phyloP scores from a whole-genome alignment of 2,113 vertebrate species.

The Danionella cerebrum region DNA sequence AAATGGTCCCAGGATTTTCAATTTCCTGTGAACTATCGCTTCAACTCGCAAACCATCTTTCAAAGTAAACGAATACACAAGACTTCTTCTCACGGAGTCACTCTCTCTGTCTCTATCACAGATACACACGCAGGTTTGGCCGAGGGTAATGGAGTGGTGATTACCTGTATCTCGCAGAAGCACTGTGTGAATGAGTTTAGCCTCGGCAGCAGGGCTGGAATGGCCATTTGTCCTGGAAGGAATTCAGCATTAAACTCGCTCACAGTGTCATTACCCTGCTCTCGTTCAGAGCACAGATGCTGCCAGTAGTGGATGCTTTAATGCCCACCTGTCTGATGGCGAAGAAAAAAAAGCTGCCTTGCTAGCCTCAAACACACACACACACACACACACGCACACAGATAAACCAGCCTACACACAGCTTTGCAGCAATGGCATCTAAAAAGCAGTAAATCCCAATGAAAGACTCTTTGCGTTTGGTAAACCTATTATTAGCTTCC shows the following conservation, averaged over 20 bases:
- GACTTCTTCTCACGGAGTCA: neutral
- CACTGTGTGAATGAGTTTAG: slow-evolving; percentile 5
- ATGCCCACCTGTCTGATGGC: slow-evolving; percentile 60
- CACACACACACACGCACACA: slow-evolving; percentile 44
- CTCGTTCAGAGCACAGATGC: slow-evolving; percentile 69
- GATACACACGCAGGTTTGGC: neutral
- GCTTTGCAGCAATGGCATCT: slow-evolving; percentile 15
- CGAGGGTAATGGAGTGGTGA: slow-evolving; percentile 31
- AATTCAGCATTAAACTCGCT: slow-evolving; percentile 48
- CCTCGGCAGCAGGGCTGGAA: slow-evolving; percentile 43
- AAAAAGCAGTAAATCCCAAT: slow-evolving; percentile 13
- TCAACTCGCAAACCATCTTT: neutral
- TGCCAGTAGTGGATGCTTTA: slow-evolving; percentile 54
- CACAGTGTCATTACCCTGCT: slow-evolving; percentile 56
- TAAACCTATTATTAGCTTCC: slow-evolving; percentile 21
- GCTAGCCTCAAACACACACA: slow-evolving; percentile 41
- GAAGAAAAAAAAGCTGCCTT: slow-evolving; percentile 62
- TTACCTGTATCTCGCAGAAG: slow-evolving; percentile 29
- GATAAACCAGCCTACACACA: slow-evolving; percentile 50
- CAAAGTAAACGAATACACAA: neutral
- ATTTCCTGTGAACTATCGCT: neutral
- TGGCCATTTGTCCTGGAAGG: slow-evolving; percentile 50
- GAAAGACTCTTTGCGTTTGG: neutral
- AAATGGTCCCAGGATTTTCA: too few relatives aligned
- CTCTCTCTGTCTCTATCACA: neutral